Evolutionary conservation across 2,797 vertebrate species (phyloP), one percentile per base, ranked within the genome.

Genomic region (Sarcoramphus papa): DNA sequence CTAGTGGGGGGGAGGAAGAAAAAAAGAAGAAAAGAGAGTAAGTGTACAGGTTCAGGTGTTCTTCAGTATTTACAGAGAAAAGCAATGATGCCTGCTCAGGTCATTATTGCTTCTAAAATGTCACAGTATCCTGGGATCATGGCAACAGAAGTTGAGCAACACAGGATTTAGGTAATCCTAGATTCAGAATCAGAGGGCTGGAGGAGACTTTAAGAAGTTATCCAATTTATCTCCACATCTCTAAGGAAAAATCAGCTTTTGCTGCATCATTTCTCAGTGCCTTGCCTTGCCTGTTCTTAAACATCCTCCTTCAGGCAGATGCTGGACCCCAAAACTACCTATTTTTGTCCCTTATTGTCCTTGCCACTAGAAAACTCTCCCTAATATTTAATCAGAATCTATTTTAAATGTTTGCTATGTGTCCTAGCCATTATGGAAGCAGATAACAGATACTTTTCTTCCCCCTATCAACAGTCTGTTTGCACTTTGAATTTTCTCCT

Each of bases 141-240:
- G 35, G 48, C 15, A 86, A 82, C 13, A 91, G 48, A 90, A 85
- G 28, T 11, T 93, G 72, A 95, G 45, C 72, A 77, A 83, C 40
- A 50, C 19, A 79, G 63, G 43, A 84, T 88, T 93, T 79, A 84
- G 65, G 69, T 85, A 95, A 93, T 84, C 70, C 59, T 64, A 78
- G 62, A 94, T 78, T 90, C 76, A 84, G 57, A 93, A 88, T 72
- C 73, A 81, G 18, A 81, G 16, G 35, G 19, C 5, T 69, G 24
- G 14, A 90, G 40, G 48, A 90, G n/a, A 78, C 81, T 91, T 84
- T 43, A 86, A 53, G 76, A 72, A 17, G 37, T 80, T 81, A 81
- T 81, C 41, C 53, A 78, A 64, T 78, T 93, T 82, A 86, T 45
- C 37, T 77, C 48, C 4, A 7, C 6, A 73, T 67, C 14, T 4